These are phyloP conservation scores for Phyllotreta cruciferae DNA, from an alignment of 2,888 invertebrate genomes.

Conservation along the genomic window DNA sequence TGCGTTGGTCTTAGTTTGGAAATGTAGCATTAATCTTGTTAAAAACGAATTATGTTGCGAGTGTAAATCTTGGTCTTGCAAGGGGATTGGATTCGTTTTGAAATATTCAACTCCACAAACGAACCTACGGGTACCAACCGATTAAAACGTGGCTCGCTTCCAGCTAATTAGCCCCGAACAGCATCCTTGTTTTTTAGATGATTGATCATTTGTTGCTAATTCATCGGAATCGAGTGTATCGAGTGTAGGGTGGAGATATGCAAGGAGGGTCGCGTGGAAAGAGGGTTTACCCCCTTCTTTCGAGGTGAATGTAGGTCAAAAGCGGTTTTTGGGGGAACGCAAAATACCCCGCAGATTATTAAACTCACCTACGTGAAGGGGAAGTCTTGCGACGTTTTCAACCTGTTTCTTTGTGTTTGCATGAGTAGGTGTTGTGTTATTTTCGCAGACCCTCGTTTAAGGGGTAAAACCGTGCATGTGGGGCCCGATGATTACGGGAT, in stretches of 20 bases:
- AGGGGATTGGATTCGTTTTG: too few relatives aligned
- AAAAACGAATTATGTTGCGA: too few relatives aligned
- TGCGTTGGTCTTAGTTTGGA: too few relatives aligned
- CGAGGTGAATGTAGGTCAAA: slow-evolving; percentile 43
- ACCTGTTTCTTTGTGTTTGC: slow-evolving; percentile 44
- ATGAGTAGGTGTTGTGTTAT: slow-evolving; percentile 39
- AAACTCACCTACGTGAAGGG: slow-evolving; percentile 37
- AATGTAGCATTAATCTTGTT: too few relatives aligned
- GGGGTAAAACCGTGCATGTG: slow-evolving; percentile 31
- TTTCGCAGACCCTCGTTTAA: slow-evolving; percentile 35
- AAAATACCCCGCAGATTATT: slow-evolving; percentile 42
- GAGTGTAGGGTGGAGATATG: slow-evolving; percentile 24
- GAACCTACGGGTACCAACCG: too few relatives aligned
- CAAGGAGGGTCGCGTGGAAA: slow-evolving; percentile 33
- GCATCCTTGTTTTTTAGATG: background rate
- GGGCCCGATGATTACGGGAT: slow-evolving; percentile 28
- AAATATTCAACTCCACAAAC: too few relatives aligned
- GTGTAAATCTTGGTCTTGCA: too few relatives aligned
- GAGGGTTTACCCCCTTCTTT: slow-evolving; percentile 36
- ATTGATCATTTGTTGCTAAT: slow-evolving; percentile 6
- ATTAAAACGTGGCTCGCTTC: too few relatives aligned
- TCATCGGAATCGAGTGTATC: slow-evolving; percentile 18
- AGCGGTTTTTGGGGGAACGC: slow-evolving; percentile 43
- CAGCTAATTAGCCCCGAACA: too few relatives aligned
- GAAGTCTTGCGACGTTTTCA: slow-evolving; percentile 42